Base-by-base conservation (phyloP, 2,888 invertebrate species). In the Pandemis corylana region DNA sequence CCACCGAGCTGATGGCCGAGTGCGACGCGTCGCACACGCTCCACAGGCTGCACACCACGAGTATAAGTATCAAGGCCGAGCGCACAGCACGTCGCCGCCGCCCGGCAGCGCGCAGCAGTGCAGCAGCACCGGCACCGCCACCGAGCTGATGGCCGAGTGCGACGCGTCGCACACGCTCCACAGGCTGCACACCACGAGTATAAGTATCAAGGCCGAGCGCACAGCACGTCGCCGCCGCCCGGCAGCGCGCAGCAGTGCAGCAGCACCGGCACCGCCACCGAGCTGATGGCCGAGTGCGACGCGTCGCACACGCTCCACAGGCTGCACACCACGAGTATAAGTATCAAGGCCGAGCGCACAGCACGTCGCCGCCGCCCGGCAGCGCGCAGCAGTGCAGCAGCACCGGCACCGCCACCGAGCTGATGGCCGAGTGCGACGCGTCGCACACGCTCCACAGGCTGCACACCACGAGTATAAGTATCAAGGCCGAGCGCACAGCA, bases 201-300 rank as follows among this genome's bases (percentile, higher is more conserved):
- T n/a, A n/a, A n/a, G n/a, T n/a, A n/a, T n/a, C n/a, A n/a, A n/a
- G n/a, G n/a, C n/a, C n/a, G n/a, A n/a, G n/a, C n/a, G n/a, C n/a
- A n/a, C n/a, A n/a, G n/a, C n/a, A n/a, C 97, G 88, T 99, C 99
- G 0, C 98, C 97, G 2, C 99, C 99, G 74, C 97, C 96, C 0
- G 99, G 97, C 77, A 99, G 95, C 0, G 99, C 98, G 77, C 99
- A 97, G 86, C 99, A 99, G 91, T 99, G 99, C 75, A 99, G 95
- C 78, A 99, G 94, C 71, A 99, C 95, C 0, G 99, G 99, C 44
- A 99, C 99, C 46, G 97, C 96, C 78, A 98, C 97, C 87, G 98
- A 97, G 80, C 99, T 97, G 80, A 99, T 98, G 91, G 99, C 98
- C 0, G 99, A 99, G 89, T 98, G 97, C 78, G 98, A 97, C 0